phyloP scores from a whole-genome alignment of 2,113 vertebrate species.

The Acanthisitta chloris region DNA sequence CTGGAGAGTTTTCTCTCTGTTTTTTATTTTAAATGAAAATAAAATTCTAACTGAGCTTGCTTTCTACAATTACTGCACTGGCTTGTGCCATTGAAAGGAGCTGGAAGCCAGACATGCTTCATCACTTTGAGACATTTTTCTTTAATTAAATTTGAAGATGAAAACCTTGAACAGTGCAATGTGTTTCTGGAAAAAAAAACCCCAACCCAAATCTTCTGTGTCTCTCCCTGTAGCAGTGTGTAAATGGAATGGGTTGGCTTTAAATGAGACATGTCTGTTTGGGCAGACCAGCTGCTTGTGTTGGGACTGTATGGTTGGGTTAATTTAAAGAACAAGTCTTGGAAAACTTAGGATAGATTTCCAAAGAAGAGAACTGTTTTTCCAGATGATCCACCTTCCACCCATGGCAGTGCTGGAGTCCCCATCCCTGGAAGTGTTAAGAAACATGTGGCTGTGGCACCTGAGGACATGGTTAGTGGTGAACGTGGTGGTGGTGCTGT shows the following conservation, averaged over 20 bases:
- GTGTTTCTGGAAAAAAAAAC: not conserved
- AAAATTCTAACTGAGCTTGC: slow-evolving; percentile 44
- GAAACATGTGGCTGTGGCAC: fast-evolving
- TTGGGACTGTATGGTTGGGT: not conserved
- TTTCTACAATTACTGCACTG: slow-evolving; percentile 43
- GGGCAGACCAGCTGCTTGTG: too few relatives aligned
- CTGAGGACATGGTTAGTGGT: not conserved
- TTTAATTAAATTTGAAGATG: slow-evolving; percentile 52
- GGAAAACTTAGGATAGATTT: not conserved
- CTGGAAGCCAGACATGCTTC: slow-evolving; percentile 51
- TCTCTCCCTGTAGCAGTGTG: not conserved
- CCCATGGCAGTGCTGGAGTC: not conserved
- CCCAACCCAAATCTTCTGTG: fast-evolving
- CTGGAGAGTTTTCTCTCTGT: slow-evolving; percentile 21
- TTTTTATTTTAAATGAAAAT: slow-evolving; percentile 30
- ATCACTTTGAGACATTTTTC: slow-evolving; percentile 42
- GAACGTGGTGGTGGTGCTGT: not conserved
- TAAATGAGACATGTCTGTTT: not conserved
- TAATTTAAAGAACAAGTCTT: not conserved
- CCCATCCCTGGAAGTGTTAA: not conserved
- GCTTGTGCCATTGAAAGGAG: slow-evolving; percentile 24
- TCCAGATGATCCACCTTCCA: not conserved
- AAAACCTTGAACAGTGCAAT: not conserved
- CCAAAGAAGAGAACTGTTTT: not conserved
- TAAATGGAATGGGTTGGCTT: not conserved